A percentile compares a stretch with the other conserved stretches of the same genome.
phyloP scores from a whole-genome alignment of 2,797 vertebrate species.

The Acanthurus lineatus region DNA sequence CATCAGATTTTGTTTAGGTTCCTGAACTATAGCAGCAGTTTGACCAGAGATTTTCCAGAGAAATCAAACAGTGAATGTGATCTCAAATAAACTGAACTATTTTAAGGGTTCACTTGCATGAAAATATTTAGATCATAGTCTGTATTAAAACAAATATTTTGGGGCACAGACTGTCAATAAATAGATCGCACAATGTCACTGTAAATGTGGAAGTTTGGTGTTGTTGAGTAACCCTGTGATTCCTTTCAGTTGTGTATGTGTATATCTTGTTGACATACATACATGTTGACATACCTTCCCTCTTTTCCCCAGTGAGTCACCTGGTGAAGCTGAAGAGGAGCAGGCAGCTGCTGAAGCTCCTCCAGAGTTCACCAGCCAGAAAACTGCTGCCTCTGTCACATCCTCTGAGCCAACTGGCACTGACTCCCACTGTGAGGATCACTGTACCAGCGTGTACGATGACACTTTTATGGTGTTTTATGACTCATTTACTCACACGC shows the following conservation, averaged over 20 bases:
- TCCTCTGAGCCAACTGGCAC: slow-evolving; percentile 81
- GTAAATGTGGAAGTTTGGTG: no score
- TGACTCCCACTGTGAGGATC: slow-evolving; percentile 84
- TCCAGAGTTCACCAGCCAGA: slow-evolving; percentile 64
- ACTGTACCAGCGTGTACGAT: background rate
- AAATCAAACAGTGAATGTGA: no score
- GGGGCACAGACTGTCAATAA: no score
- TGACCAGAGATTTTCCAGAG: no score
- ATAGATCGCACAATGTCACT: no score
- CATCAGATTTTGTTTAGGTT: background rate
- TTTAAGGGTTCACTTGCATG: no score
- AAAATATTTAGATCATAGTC: no score
- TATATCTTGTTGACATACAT: slow-evolving; percentile 3
- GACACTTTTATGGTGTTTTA: background rate
- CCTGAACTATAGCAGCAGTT: no score
- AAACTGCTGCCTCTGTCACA: slow-evolving; percentile 71
- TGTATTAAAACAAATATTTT: no score
- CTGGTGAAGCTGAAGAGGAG: slow-evolving; percentile 60
- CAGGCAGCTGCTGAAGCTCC: slow-evolving; percentile 37
- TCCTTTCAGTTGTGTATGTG: background rate
- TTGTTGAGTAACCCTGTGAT: background rate
- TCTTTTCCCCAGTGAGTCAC: slow-evolving; percentile 69
- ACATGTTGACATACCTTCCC: background rate
- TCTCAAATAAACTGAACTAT: no score
- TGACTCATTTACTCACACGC: slow-evolving; percentile 7